Evolutionary conservation across 1,140 invertebrate genomes (phyloP).

Genomic region (Drosophila oshimai): DNA sequence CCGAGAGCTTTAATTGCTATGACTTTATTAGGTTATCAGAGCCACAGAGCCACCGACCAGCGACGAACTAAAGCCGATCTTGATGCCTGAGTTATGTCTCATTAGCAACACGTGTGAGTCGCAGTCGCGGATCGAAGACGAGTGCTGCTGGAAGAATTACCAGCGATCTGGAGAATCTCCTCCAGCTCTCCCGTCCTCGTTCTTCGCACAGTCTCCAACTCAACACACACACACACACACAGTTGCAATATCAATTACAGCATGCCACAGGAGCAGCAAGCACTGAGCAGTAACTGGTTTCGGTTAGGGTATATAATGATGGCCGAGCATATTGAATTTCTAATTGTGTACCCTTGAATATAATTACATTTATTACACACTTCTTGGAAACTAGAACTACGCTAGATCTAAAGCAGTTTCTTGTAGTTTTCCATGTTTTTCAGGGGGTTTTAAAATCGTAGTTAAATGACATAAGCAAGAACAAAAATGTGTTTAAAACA

Average conservation of each 20-base stretch:
- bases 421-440: too few relatives aligned
- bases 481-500: too few relatives aligned
- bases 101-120: slow-evolving; percentile 75
- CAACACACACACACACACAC: slow-evolving; percentile 35
- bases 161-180: too few relatives aligned
- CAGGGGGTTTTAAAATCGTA: too few relatives aligned
- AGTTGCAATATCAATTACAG: slow-evolving; percentile 81
- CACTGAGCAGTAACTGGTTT: slow-evolving; percentile 72
- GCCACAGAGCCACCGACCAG: slow-evolving; percentile 14
- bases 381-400: background rate
- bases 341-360: background rate
- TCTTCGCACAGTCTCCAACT: background rate
- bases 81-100: slow-evolving; percentile 70
- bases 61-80: slow-evolving; percentile 22
- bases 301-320: slow-evolving; percentile 15
- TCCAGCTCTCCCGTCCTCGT: slow-evolving; percentile 32
- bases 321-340: background rate
- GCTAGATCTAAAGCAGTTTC: too few relatives aligned
- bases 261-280: slow-evolving; percentile 76
- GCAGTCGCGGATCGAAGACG: slow-evolving; percentile 18
- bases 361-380: background rate
- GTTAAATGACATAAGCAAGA: too few relatives aligned
- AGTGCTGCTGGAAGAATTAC: slow-evolving; percentile 7
- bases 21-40: slow-evolving; percentile 80
- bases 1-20: slow-evolving; percentile 74